Evolutionary conservation across 2,888 invertebrate genomes (phyloP).

Genomic region (Aspidapion aeneum): DNA sequence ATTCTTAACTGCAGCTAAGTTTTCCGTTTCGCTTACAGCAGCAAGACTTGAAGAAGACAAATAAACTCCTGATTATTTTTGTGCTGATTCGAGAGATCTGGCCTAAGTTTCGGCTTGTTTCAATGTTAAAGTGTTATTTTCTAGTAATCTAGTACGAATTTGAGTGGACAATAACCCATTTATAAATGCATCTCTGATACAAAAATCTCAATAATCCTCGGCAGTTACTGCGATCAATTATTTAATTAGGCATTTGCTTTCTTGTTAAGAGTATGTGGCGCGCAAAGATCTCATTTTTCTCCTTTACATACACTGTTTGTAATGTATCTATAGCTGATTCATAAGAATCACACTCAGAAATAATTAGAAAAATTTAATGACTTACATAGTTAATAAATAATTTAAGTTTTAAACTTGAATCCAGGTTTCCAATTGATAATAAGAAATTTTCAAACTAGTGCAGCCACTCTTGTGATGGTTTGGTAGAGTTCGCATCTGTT

Average conservation of each 20-base stretch:
- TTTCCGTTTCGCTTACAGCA: no score
- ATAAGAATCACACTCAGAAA: neutral
- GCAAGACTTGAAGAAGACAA: neutral
- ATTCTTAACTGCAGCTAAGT: no score
- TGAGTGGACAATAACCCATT: neutral
- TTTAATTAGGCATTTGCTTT: neutral
- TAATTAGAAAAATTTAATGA: neutral
- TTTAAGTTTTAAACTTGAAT: no score
- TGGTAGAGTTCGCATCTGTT: no score
- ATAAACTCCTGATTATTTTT: neutral
- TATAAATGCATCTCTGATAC: neutral
- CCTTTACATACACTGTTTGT: neutral
- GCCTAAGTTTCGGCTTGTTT: neutral
- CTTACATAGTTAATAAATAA: neutral
- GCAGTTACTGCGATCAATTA: neutral
- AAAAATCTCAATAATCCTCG: neutral
- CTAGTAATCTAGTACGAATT: neutral
- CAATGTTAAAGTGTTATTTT: neutral
- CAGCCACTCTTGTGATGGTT: no score
- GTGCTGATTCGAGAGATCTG: neutral
- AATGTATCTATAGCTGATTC: neutral
- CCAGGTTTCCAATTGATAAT: no score
- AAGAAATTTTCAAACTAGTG: no score
- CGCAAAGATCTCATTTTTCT: neutral
- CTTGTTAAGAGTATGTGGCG: neutral